Percentiles rank a stretch among this genome's conserved stretches.
These are phyloP conservation scores for Trochalopteron elliotii DNA, from an alignment of 2,113 vertebrate genomes.

Conservation along the genomic window DNA sequence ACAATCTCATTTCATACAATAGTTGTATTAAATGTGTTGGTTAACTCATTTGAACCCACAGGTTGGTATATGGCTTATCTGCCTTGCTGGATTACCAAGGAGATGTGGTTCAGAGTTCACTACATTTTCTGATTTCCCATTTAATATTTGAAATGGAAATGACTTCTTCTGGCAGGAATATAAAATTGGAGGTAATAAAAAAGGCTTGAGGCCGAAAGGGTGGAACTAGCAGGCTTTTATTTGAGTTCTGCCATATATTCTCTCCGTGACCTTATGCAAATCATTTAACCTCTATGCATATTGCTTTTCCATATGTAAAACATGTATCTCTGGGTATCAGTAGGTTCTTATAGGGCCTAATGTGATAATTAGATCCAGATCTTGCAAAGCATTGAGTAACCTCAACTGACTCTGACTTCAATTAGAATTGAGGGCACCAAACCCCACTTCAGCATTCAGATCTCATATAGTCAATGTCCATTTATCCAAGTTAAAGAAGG, in stretches of 20 bases:
- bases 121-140: slow-evolving; percentile 36
- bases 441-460: neutral
- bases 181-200: slow-evolving; percentile 33
- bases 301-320: slow-evolving; percentile 42
- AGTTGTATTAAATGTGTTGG: neutral
- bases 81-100: slow-evolving; percentile 34
- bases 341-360: neutral
- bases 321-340: neutral
- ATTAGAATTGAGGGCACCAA: slow-evolving; percentile 19
- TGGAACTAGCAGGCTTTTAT: slow-evolving; percentile 40
- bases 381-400: neutral
- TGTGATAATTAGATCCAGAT: slow-evolving; percentile 50
- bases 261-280: slow-evolving; percentile 59
- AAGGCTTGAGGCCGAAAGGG: slow-evolving; percentile 15
- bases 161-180: slow-evolving; percentile 8
- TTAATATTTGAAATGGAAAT: slow-evolving; percentile 67
- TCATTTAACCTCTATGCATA: slow-evolving; percentile 44
- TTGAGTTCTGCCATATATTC: slow-evolving; percentile 11
- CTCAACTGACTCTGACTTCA: slow-evolving; percentile 19
- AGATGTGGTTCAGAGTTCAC: slow-evolving; percentile 56
- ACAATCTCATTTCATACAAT: neutral
- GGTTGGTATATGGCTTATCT: neutral
- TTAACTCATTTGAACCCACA: slow-evolving; percentile 16
- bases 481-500: neutral
- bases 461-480: neutral